Evolutionary conservation across 2,888 invertebrate species (phyloP).

Genomic region (Pristionchus exspectatus): DNA sequence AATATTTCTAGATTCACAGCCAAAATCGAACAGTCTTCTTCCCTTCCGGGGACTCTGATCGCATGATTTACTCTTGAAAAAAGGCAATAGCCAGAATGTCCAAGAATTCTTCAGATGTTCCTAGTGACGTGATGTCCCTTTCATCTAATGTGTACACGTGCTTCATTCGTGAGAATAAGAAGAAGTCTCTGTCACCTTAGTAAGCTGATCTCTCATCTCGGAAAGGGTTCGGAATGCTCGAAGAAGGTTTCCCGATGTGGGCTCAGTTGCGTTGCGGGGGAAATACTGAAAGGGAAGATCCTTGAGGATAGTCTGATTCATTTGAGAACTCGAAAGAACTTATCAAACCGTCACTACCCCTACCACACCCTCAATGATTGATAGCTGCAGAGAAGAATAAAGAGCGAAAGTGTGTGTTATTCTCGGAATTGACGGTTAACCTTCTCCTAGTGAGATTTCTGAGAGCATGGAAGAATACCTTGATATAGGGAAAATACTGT

Average conservation of each 20-base stretch:
- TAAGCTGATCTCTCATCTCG: conserved; percentile 75
- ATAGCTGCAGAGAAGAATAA: conserved; percentile 5
- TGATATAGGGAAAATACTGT: conserved; percentile 74
- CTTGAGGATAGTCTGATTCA: neutral
- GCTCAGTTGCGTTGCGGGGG: conserved; percentile 71
- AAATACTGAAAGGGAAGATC: conserved; percentile 70
- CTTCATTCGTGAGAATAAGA: neutral
- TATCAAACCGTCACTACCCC: neutral
- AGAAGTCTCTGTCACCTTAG: conserved; percentile 58
- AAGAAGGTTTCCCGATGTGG: conserved; percentile 68
- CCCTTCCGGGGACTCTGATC: neutral
- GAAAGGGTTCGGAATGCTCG: conserved; percentile 72
- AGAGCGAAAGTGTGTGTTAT: conserved; percentile 10
- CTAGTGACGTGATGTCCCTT: neutral
- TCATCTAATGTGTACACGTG: neutral
- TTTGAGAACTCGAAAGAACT: neutral
- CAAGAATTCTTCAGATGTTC: neutral
- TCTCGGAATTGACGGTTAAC: neutral
- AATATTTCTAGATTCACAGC: neutral
- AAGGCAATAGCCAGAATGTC: too few species aligned
- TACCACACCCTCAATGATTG: conserved; percentile 1
- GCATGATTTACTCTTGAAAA: neutral
- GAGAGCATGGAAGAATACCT: conserved; percentile 60
- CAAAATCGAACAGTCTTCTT: neutral
- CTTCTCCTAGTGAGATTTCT: neutral